Conservation (phyloP, 2,113 vertebrate genomes). For the Ameiurus melas region DNA sequence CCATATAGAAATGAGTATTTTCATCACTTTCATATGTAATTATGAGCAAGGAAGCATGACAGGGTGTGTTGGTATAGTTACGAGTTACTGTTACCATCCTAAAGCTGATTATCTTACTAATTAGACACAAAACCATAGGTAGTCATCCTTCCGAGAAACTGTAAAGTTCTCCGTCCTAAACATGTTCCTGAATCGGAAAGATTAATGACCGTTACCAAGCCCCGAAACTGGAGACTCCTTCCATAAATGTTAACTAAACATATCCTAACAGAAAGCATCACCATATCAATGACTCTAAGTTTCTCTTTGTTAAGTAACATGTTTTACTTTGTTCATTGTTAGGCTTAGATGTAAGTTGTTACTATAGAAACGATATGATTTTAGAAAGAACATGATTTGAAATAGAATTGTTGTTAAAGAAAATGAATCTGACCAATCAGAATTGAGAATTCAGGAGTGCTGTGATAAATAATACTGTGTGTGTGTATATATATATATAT, state of each 20-base stretch:
- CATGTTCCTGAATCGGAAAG: not conserved
- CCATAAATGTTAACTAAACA: not conserved
- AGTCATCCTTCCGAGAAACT: not conserved
- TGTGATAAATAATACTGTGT: not conserved
- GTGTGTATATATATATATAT: too few species aligned
- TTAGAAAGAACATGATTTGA: not conserved
- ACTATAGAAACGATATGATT: not conserved
- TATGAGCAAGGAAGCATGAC: too few species aligned
- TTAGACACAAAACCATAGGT: not conserved
- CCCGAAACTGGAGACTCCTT: not conserved
- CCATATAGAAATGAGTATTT: too few species aligned
- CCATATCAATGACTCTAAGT: too few species aligned
- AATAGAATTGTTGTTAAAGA: not conserved
- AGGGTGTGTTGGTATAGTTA: too few species aligned
- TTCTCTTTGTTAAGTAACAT: not conserved
- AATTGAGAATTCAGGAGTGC: not conserved
- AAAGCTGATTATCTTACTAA: too few species aligned
- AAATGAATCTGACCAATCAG: not conserved
- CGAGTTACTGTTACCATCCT: too few species aligned
- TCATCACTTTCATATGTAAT: too few species aligned
- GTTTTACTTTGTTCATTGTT: not conserved
- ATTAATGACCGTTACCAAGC: not conserved
- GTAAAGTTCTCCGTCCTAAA: not conserved
- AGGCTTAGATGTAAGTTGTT: not conserved
- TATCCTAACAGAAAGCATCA: not conserved